A percentile compares a stretch with the other conserved stretches of the same genome.
These are phyloP conservation scores for Crenuchus spilurus DNA, from an alignment of 2,797 vertebrate genomes.

Conservation along the genomic window DNA sequence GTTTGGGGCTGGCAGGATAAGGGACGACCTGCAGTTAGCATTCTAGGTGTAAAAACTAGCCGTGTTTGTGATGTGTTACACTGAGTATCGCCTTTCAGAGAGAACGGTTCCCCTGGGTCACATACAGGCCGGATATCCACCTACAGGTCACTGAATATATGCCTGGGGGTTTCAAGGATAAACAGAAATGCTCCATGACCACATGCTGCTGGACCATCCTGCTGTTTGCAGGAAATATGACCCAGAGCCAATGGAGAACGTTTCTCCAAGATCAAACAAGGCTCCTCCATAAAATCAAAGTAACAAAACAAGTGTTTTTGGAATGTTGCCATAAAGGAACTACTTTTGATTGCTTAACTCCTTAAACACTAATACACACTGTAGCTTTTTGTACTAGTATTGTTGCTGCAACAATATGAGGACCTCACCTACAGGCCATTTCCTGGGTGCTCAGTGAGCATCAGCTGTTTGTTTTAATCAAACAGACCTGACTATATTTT, in stretches of 20 bases:
- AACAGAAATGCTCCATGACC: conserved; percentile 90
- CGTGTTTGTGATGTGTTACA: conserved; percentile 96
- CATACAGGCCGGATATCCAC: conserved; percentile 96
- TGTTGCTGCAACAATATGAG: too few relatives aligned
- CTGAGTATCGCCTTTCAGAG: conserved; percentile 98
- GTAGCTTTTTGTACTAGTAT: conserved; percentile 60
- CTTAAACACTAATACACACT: too few relatives aligned
- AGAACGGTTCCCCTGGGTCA: conserved; percentile 94
- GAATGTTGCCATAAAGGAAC: neutral
- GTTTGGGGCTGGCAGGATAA: conserved; percentile 81
- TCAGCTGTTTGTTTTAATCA: too few relatives aligned
- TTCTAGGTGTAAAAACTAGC: conserved; percentile 96
- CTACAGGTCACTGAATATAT: conserved; percentile 88
- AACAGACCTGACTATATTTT: too few relatives aligned
- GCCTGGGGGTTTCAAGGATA: conserved; percentile 86
- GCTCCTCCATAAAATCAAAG: conserved; percentile 14
- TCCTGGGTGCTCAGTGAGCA: too few relatives aligned
- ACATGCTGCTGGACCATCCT: conserved; percentile 87
- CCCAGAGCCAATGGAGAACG: conserved; percentile 70
- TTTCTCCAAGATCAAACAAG: conserved; percentile 27
- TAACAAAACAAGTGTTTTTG: neutral
- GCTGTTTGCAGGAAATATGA: conserved; percentile 82
- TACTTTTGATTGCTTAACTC: too few relatives aligned
- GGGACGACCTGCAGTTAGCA: conserved; percentile 87
- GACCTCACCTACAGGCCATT: too few relatives aligned